Base-by-base conservation (phyloP, 2,888 invertebrate species). In the Sturmia bella region DNA sequence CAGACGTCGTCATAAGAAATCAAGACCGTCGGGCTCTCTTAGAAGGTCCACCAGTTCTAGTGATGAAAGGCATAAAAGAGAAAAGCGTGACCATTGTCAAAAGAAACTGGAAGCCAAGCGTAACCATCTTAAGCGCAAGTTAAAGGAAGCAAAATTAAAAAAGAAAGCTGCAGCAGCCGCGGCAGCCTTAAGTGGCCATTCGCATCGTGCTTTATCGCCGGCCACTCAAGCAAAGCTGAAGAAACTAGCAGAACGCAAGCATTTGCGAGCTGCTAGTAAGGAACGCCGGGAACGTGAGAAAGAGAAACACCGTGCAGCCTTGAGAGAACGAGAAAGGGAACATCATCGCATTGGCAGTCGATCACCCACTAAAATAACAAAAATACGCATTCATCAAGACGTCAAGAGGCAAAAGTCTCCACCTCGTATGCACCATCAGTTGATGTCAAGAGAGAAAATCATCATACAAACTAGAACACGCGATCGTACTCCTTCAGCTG, bases 11-110 rank as follows among this genome's bases (percentile, higher is more conserved):
- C 92, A 92, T 41, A 90, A 93, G 91, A 91, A 90, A 85, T 80
- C 92, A 66, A 91, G 94, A 41, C 86, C 86, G 0, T 85, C 86
- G 0, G 80, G 79, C 5, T 56, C 82, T 17, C 11, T 83, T 1
- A 78, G 84, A 92, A 84, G 93, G 86, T 93, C 93, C 0, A 93
- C 93, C 86, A 93, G 93, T 15, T 94, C 94, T 11, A 94, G 95
- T 83, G 89, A 91, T 72, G 87, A 91, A 63, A 86, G 88, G 1
- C 87, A 89, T 0, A 91, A 91, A 76, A 87, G 91, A 0, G 89
- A 90, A 12, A 91, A 91, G 61, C 87, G 88, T 0, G 89, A 91
- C 69, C 89, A 90, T 43, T 91, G 89, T 27, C 91, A 90, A 32
- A 91, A 90, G 79, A 91, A 91, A 57, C 75, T 91, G 39, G 90